phyloP scores from a whole-genome alignment of 2,113 vertebrate genomes.

The Dicerorhinus sumatrensis region DNA sequence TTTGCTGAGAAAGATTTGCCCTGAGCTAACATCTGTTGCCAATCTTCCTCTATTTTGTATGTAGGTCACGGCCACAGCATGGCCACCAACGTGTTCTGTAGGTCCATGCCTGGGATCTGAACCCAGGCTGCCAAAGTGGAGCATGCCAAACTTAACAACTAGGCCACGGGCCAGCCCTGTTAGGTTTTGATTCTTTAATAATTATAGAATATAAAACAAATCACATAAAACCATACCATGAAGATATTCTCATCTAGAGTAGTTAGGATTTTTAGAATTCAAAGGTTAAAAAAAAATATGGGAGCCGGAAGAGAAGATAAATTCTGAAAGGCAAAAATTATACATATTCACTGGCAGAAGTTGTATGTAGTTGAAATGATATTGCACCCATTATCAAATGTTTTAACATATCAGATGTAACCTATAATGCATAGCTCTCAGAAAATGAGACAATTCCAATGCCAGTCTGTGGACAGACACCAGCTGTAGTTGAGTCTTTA shows the following conservation, averaged over 20 bases:
- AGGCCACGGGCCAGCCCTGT: background rate
- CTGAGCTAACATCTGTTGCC: too few species aligned
- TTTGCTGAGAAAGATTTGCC: too few species aligned
- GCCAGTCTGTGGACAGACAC: background rate
- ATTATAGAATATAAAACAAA: background rate
- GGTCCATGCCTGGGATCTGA: too few species aligned
- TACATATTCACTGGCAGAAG: background rate
- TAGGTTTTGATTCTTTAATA: conserved; percentile 6
- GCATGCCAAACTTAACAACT: too few species aligned
- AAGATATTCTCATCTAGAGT: background rate
- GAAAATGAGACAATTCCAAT: conserved; percentile 11
- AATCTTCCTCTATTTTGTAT: too few species aligned
- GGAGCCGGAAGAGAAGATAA: background rate
- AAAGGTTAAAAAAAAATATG: conserved; percentile 16
- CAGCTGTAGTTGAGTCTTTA: background rate
- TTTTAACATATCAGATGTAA: background rate
- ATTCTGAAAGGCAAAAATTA: conserved; percentile 26
- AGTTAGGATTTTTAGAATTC: background rate
- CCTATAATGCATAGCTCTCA: background rate
- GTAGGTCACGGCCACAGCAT: too few species aligned
- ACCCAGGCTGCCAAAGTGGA: too few species aligned
- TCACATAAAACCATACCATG: background rate
- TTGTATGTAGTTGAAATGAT: background rate
- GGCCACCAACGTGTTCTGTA: too few species aligned
- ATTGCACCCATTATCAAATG: background rate